Base-by-base conservation (phyloP, 1,140 invertebrate species). In the Hylaeus anthracinus region DNA sequence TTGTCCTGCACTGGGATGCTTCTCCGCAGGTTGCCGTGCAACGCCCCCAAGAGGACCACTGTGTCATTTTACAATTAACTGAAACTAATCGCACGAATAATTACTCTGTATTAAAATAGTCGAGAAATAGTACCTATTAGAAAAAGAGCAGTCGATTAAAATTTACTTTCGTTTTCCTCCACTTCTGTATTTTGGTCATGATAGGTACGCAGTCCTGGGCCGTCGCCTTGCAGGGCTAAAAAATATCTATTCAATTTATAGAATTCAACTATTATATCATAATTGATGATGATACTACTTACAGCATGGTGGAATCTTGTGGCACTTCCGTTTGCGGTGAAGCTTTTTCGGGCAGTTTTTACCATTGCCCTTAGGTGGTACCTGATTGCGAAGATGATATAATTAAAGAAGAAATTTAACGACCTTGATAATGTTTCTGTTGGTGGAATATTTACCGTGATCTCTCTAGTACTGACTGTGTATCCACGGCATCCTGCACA, bases 401-500 rank as follows among this genome's bases (percentile, higher is more conserved):
- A 26, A 26, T 26, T 26, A 26, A 26, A 26, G 26, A 26, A 26
- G 26, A 26, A 26, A 26, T 26, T 26, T 26, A 26, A 26, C 26
- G 26, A 26, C 26, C 26, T 26, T 26, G 26, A 26, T 26, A 26
- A 26, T 26, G 26, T 26, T 26, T 26, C 26, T 26, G 26, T 26
- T 26, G 26, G 26, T 26, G 3, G 39, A 26, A 60, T 61, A 85
- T 83, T 85, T 91, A 94, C 93, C 84, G 91, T 39, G 81, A 94
- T 91, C 66, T 91, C 83, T n/a, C 94, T 92, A 2, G 84, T 93
- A 55, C 92, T 94, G 5, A 88, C 80, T 64, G 92, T 94, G 14
- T 92, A 91, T 51, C 94, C 96, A 12, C 95, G 95, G 86, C 96
- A 97, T 55, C 93, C 94, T n/a, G 93, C 94, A 87, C 96, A 97